Base-by-base conservation (phyloP, 2,797 vertebrate genomes). In the Cirrhinus molitorella region DNA sequence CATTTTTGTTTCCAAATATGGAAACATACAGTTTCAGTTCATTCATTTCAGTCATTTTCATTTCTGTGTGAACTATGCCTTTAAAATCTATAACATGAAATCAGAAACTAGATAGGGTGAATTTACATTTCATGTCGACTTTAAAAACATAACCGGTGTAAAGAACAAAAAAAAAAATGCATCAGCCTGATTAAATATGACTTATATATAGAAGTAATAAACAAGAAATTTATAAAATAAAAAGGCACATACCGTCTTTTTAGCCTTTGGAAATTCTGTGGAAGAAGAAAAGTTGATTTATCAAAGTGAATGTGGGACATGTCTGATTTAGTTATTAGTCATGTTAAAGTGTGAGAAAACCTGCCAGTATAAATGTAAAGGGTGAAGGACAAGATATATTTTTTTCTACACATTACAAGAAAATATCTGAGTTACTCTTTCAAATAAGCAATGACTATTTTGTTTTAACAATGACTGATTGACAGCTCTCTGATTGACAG, bases 191-290 rank as follows among this genome's bases (percentile, higher is more conserved):
- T 17, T 3, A 78, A 78, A n/a, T 34, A 78, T n/a, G 10, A 67
- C 34, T 8, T 37, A 23, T 37, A 13, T 16, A 11, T 25, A 61
- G 31, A 23, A 21, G 4, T 37, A 19, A 12, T 21, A 72, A 47
- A 28, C 1, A 43, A 28, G 57, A 10, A 79, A 65, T 49, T 25
- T 14, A 55, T n/a, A 25, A 34, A 67, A 53, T 51, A 53, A 5
- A 80, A 53, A 28, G 57, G 21, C 21, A 79, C 31, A 83, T 70
- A 95, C 95, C 90, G 85, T 89, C 74, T 88, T 85, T 96, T 96
- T 73, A 95, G 83, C 21, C 40, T 73, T 77, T 92, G 90, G 89
- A 94, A 96, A 61, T 94, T 94, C 95, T 96, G 77, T 49, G 90
- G 89, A 16, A 68, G 13, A 40, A 47, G 13, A 51, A n/a, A 80